A percentile compares a stretch with the other conserved stretches of the same genome.
Conservation (phyloP, 2,888 invertebrate genomes). For the Ceriagrion tenellum region DNA sequence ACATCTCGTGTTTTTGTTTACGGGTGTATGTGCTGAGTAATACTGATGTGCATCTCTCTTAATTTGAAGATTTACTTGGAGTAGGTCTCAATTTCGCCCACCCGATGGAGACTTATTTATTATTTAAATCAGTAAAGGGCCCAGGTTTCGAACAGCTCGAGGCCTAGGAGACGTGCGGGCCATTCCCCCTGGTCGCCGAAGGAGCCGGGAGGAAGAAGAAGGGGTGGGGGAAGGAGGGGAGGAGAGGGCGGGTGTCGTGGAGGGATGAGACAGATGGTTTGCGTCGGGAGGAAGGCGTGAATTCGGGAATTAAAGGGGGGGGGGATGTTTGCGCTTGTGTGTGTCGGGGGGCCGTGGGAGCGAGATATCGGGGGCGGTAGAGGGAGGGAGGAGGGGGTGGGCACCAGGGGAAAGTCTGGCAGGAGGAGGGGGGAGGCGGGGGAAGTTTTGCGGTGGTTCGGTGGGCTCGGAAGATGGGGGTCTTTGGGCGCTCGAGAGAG, state of each 20-base stretch:
- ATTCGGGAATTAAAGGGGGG: conserved; percentile 21
- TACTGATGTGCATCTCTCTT: too few relatives aligned
- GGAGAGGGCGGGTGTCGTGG: neutral
- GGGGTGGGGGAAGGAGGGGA: neutral
- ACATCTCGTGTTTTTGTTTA: too few relatives aligned
- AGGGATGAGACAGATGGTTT: conserved; percentile 40
- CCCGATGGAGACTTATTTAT: too few relatives aligned
- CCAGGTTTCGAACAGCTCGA: neutral
- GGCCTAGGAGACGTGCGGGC: neutral
- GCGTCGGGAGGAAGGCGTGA: neutral
- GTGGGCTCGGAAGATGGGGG: neutral
- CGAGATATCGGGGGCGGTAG: neutral
- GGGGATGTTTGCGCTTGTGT: neutral
- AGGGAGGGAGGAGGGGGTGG: neutral
- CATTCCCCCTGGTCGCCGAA: neutral
- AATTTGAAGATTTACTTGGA: too few relatives aligned
- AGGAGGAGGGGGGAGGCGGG: neutral
- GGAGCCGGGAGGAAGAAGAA: neutral
- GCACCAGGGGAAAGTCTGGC: too few relatives aligned
- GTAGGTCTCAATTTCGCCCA: too few relatives aligned
- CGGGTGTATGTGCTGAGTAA: too few relatives aligned
- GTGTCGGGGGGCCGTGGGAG: neutral
- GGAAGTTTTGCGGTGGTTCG: neutral
- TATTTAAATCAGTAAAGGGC: too few relatives aligned
- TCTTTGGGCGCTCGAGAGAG: neutral